These are phyloP conservation scores for Morpho achilles DNA, from an alignment of 2,888 invertebrate genomes.

Conservation along the genomic window DNA sequence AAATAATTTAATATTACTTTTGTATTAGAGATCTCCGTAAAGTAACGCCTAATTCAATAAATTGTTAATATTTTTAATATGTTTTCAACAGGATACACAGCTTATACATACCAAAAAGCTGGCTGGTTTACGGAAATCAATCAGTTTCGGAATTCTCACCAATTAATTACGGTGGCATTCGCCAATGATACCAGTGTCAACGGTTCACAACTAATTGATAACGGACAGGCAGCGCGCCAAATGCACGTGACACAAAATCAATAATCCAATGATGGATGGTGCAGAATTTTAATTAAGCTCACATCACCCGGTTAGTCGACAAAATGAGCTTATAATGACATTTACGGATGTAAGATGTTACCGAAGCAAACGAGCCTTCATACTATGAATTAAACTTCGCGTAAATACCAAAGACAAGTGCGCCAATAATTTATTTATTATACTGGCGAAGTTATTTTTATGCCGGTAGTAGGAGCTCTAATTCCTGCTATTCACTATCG, in stretches of 20 bases:
- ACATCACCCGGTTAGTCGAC: constrained; percentile 65
- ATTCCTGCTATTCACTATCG: too few relatives aligned
- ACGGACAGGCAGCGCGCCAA: constrained; percentile 50
- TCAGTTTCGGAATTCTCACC: constrained; percentile 15
- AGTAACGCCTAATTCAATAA: too few relatives aligned
- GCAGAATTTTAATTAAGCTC: constrained; percentile 73
- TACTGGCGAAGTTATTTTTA: too few relatives aligned
- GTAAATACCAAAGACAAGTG: constrained; percentile 12
- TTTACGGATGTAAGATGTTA: constrained; percentile 23
- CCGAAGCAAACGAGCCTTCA: constrained; percentile 28
- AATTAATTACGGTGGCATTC: constrained; percentile 24
- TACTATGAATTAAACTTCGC: constrained; percentile 22
- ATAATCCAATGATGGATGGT: constrained; percentile 69
- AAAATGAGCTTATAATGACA: constrained; percentile 69
- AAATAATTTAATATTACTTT: too few relatives aligned
- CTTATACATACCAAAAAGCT: too few relatives aligned
- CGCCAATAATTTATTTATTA: constrained; percentile 9
- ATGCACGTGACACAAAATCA: constrained; percentile 72
- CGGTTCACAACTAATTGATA: constrained; percentile 59
- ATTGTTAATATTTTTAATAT: too few relatives aligned
- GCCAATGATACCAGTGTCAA: constrained; percentile 36
- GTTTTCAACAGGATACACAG: too few relatives aligned
- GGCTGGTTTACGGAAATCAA: constrained; percentile 2
- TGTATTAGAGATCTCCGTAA: too few relatives aligned
- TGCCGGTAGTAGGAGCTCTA: too few relatives aligned